A percentile compares a stretch with the other conserved stretches of the same genome.
phyloP scores from a whole-genome alignment of 2,113 vertebrate genomes.

The Crotalus tigris region DNA sequence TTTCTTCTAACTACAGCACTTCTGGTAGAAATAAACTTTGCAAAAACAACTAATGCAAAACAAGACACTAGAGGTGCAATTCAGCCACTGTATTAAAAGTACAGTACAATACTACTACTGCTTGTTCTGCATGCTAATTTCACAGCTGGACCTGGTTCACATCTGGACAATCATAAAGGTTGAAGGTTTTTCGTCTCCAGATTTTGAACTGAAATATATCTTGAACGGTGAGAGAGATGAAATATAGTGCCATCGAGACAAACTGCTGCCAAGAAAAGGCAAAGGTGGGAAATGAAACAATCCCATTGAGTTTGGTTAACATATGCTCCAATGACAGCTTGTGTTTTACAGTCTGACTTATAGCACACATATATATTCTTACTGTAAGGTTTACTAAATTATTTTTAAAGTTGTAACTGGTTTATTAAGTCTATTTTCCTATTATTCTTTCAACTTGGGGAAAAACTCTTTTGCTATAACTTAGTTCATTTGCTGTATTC shows the following conservation, averaged over 20 bases:
- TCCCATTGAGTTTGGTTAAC: background rate
- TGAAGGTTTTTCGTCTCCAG: background rate
- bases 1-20: background rate
- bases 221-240: slow-evolving; percentile 5
- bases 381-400: background rate
- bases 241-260: slow-evolving; percentile 16
- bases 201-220: slow-evolving; percentile 7
- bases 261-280: slow-evolving; percentile 21
- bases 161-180: slow-evolving; percentile 7
- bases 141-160: slow-evolving; percentile 3
- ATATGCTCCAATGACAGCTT: slow-evolving; percentile 1
- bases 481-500: background rate
- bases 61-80: background rate
- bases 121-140: slow-evolving; percentile 9
- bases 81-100: background rate
- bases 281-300: slow-evolving; percentile 4
- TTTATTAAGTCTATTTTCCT: background rate
- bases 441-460: background rate
- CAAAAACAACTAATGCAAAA: background rate
- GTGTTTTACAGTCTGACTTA: background rate
- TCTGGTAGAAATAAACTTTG: background rate
- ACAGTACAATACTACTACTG: too few relatives aligned
- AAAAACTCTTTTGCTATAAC: background rate
- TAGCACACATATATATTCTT: background rate
- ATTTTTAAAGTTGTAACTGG: background rate